Evolutionary conservation across 2,888 invertebrate genomes (phyloP).

Genomic region (Lasiommata megera): DNA sequence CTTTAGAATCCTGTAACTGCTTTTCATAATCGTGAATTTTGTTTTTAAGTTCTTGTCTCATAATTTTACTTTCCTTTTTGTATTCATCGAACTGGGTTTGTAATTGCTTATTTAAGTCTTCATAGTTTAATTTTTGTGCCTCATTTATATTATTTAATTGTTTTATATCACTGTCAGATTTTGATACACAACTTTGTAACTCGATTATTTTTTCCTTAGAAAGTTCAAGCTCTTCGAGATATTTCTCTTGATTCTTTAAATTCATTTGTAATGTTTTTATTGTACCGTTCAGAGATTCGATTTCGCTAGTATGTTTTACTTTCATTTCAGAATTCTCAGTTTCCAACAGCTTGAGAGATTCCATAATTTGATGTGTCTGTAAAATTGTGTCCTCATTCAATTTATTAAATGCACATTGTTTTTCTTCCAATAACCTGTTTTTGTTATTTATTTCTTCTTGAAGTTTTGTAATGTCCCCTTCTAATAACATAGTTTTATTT

Average conservation of each 20-base stretch:
- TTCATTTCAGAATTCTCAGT: slow-evolving; percentile 59
- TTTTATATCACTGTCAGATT: slow-evolving; percentile 72
- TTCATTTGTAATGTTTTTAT: slow-evolving; percentile 56
- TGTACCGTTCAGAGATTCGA: slow-evolving; percentile 61
- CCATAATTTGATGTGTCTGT: slow-evolving; percentile 56
- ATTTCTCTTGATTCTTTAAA: slow-evolving; percentile 56
- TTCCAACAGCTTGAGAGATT: slow-evolving; percentile 55
- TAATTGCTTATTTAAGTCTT: slow-evolving; percentile 70
- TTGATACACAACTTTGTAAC: slow-evolving; percentile 59
- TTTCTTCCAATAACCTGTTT: slow-evolving; percentile 51
- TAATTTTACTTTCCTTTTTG: slow-evolving; percentile 71
- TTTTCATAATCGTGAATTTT: slow-evolving; percentile 81
- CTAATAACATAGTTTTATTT: slow-evolving; percentile 49
- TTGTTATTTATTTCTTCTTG: slow-evolving; percentile 51
- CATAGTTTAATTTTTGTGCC: slow-evolving; percentile 72
- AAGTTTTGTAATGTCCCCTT: slow-evolving; percentile 53
- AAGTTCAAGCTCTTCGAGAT: slow-evolving; percentile 55
- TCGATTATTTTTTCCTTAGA: slow-evolving; percentile 64
- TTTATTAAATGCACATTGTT: slow-evolving; percentile 50
- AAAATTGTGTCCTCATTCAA: slow-evolving; percentile 53
- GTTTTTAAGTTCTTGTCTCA: slow-evolving; percentile 74
- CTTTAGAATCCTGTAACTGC: slow-evolving; percentile 61
- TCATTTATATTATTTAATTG: slow-evolving; percentile 70
- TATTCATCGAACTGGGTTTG: slow-evolving; percentile 67
- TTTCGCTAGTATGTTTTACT: slow-evolving; percentile 57